phyloP scores from a whole-genome alignment of 2,113 vertebrate species.

The Sphyrna mokarran region DNA sequence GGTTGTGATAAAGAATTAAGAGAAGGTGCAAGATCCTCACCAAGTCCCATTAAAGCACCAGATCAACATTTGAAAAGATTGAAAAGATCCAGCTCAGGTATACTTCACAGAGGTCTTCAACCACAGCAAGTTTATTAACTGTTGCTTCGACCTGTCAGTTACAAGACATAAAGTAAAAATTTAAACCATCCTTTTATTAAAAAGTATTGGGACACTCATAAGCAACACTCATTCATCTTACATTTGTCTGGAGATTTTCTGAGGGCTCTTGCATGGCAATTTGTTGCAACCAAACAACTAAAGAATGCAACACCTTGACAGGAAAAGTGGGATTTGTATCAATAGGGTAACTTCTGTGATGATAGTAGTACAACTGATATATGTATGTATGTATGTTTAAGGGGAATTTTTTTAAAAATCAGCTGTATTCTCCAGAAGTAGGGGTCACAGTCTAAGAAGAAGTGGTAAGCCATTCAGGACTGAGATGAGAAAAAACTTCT shows the following conservation, averaged over 20 bases:
- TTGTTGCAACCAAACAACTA: not conserved
- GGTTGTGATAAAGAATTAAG: conserved; percentile 77
- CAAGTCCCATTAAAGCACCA: conserved; percentile 63
- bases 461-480: too few species aligned
- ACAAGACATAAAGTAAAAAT: not conserved
- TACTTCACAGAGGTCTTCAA: conserved; percentile 45
- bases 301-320: not conserved
- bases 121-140: not conserved
- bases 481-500: too few species aligned
- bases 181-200: not conserved
- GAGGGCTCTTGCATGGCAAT: not conserved
- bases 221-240: not conserved
- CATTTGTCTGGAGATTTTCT: not conserved
- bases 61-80: conserved; percentile 75
- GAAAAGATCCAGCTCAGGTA: conserved; percentile 78
- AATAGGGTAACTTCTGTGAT: not conserved
- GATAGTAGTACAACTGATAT: too few species aligned
- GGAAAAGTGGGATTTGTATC: not conserved
- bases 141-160: not conserved
- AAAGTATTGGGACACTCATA: not conserved
- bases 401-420: too few species aligned
- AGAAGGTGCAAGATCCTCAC: conserved; percentile 70
- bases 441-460: too few species aligned
- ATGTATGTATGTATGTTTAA: too few species aligned
- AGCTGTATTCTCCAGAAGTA: too few species aligned